Percentiles rank a stretch among this genome's conserved stretches.
Evolutionary conservation across 2,888 invertebrate species (phyloP).

Genomic region (Selenia dentaria): DNA sequence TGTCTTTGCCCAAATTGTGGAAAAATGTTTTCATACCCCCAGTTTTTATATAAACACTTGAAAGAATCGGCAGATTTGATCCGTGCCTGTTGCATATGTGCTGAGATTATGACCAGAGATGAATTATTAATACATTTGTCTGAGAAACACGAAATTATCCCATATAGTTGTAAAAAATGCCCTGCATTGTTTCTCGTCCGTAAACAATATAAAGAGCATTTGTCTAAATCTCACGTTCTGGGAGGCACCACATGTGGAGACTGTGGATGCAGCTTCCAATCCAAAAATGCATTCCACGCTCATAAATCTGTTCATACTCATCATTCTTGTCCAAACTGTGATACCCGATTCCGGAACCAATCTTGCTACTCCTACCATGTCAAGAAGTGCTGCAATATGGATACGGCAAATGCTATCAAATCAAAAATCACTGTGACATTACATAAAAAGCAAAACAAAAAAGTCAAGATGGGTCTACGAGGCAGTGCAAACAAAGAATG

Average conservation of each 20-base stretch:
- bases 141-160: constrained; percentile 43
- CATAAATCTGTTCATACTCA: constrained; percentile 56
- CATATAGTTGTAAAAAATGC: constrained; percentile 63
- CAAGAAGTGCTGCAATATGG: constrained; percentile 60
- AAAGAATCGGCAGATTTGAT: constrained; percentile 60
- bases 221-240: constrained; percentile 47
- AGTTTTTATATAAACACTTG: constrained; percentile 59
- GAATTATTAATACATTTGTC: constrained; percentile 55
- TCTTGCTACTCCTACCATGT: constrained; percentile 66
- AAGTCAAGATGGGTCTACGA: constrained; percentile 57
- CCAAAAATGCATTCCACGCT: constrained; percentile 54
- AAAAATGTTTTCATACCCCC: constrained; percentile 54
- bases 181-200: constrained; percentile 50
- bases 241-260: constrained; percentile 62
- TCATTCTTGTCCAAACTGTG: constrained; percentile 63
- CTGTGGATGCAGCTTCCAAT: constrained; percentile 62
- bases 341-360: constrained; percentile 62
- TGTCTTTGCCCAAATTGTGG: constrained; percentile 63
- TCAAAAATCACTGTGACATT: constrained; percentile 52
- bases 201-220: constrained; percentile 47
- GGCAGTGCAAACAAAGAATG: constrained; percentile 60
- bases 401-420: constrained; percentile 45
- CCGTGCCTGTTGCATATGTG: constrained; percentile 66
- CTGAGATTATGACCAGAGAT: constrained; percentile 56
- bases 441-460: constrained; percentile 48